Base-by-base conservation (phyloP, 2,113 vertebrate genomes). In the Asarcornis scutulata region DNA sequence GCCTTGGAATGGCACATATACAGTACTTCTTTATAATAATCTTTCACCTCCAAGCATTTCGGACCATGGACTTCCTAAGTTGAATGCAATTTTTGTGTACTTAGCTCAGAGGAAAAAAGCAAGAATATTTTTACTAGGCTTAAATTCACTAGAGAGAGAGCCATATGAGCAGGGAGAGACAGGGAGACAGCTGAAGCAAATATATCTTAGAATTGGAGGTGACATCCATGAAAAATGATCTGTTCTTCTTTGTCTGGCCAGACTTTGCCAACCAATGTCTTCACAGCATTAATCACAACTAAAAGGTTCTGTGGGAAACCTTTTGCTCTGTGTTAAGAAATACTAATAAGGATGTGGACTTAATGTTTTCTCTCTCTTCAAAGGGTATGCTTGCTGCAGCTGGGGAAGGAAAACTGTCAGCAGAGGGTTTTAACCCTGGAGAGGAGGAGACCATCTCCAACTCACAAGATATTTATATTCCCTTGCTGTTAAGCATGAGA, bases 161-260 rank as follows among this genome's bases (percentile, higher is more conserved):
- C 10, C 7, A 31, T 31, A 25, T 46, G 55, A 85, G 38, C 40
- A 59, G 40, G 55, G 44, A 86, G 50, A 81, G 62, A 50, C 31
- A 76, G 53, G 48, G 42, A 82, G 63, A 74, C 23, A 72, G 73
- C 78, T 77, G 81, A 77, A 78, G 81, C 34, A 83, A 78, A 95
- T 87, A 76, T 86, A 59, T 77, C 31, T 77, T 73, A 13, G 56
- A 92, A 91, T 91, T 86, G 75, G 64, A 94, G 84, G 67, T 92
- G 94, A 94, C 71, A 89, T 85, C 81, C 53, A 29, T 80, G 81
- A 81, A 92, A 88, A 93, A 94, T 72, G 44, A 62, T 79, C 71
- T 77, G 48, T 94, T 59, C 40, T 60, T 89, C 92, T 95, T 91
- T 78, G 7, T 44, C 16, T 8, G 26, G 44, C n/a, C 62, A 63